Conservation (phyloP, 2,113 vertebrate species). For the Chaetops frenatus region DNA sequence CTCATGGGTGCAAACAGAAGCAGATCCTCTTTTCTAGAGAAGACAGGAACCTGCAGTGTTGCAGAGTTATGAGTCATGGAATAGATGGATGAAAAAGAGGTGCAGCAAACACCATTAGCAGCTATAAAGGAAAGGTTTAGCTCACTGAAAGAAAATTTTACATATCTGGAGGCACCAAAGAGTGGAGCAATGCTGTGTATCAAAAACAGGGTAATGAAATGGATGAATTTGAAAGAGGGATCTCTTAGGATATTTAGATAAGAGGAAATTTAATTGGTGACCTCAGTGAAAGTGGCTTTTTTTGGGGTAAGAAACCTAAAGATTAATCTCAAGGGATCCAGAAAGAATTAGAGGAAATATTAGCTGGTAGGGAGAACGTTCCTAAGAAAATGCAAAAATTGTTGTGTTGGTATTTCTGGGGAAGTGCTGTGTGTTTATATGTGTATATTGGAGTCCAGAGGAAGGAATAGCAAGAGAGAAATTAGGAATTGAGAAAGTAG, state of each 20-base stretch:
- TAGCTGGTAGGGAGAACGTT: neutral
- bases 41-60: neutral
- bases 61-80: neutral
- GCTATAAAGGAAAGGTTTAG: neutral
- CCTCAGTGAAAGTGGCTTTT: neutral
- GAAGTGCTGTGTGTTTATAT: neutral
- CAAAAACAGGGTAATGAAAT: neutral
- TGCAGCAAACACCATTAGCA: neutral
- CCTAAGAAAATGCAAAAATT: neutral
- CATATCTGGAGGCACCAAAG: neutral
- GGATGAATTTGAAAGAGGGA: neutral
- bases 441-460: neutral
- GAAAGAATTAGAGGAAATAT: neutral
- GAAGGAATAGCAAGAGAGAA: neutral
- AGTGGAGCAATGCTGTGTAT: neutral
- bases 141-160: neutral
- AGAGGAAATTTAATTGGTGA: neutral
- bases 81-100: neutral
- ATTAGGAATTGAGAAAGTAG: neutral
- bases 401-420: neutral
- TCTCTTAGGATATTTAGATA: neutral
- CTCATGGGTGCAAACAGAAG: neutral
- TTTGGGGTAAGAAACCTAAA: neutral
- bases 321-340: neutral
- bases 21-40: neutral